These are phyloP conservation scores for Zalophus californianus DNA, from an alignment of 2,797 vertebrate species.

Conservation along the genomic window DNA sequence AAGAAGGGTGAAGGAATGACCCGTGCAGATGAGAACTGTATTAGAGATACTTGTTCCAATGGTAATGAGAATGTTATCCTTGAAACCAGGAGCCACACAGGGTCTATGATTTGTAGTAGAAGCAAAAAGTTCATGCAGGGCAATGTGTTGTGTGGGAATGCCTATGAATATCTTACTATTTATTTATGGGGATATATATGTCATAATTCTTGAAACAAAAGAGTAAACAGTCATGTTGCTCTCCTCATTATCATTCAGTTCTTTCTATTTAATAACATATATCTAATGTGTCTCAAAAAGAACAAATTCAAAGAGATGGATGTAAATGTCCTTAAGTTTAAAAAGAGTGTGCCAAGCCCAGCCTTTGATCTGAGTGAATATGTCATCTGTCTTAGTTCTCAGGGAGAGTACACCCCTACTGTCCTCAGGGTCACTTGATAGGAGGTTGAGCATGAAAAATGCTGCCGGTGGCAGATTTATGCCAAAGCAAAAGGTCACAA, in stretches of 20 bases:
- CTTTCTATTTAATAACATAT: slow-evolving; percentile 42
- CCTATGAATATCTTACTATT: background rate
- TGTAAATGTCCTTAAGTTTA: background rate
- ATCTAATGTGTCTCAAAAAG: background rate
- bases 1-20: background rate
- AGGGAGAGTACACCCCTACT: background rate
- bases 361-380: background rate
- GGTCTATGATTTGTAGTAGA: background rate
- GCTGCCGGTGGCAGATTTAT: slow-evolving; percentile 50
- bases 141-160: background rate
- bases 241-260: background rate
- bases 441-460: background rate
- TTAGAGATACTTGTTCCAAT: background rate
- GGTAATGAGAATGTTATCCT: background rate
- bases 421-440: slow-evolving; percentile 61
- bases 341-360: background rate
- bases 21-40: background rate
- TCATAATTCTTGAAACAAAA: slow-evolving; percentile 19
- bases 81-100: background rate
- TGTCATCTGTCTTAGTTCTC: slow-evolving; percentile 23
- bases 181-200: background rate
- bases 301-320: slow-evolving; percentile 1
- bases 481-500: slow-evolving; percentile 41
- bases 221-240: background rate
- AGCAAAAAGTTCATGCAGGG: background rate